Base-by-base conservation (phyloP, 2,888 invertebrate genomes). In the Drosophila prolongata region DNA sequence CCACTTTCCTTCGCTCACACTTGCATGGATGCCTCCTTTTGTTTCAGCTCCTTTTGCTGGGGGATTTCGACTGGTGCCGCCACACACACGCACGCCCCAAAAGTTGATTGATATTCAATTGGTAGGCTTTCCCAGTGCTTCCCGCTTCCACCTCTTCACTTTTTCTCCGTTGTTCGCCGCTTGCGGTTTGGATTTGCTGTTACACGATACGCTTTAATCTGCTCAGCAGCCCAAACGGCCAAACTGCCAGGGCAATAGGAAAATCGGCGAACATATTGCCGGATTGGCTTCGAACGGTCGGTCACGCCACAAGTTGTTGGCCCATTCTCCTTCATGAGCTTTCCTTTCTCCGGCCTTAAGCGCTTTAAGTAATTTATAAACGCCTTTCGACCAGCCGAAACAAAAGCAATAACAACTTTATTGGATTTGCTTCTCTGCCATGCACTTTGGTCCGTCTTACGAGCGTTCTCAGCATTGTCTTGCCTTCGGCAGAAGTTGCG, bases 81-180 rank as follows among this genome's bases (percentile, higher is more conserved):
- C 56, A 38, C 43, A 58, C 37, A 69, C 72, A 53, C 46, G 49
- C 60, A 37, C 71, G 44, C 54, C 53, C 56, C 50, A 73, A 76
- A 77, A 83, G 77, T 89, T 90, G 90, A 90, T 90, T 90, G 89
- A 89, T 90, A 91, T 86, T 87, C 89, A 90, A 91, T 90, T 89
- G 89, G 87, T 89, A 76, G 87, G 87, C 88, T 88, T 90, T 89
- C 75, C 75, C 71, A 76, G 30, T 30, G 47, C 34, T 16, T 46
- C 13, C 44, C 44, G 3, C 56, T 24, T 27, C 56, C 54, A 54
- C 56, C 16, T 49, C 24, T 49, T 34, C 44, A 27, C 35, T 38
- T 24, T 38, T 13, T 8, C 49, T 49, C 37, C 42, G 40, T 57
- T 72, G 72, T 61, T 49, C 53, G 35, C 62, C 65, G 86, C 68